Conservation (phyloP, 2,113 vertebrate genomes). For the Tinamus guttatus region DNA sequence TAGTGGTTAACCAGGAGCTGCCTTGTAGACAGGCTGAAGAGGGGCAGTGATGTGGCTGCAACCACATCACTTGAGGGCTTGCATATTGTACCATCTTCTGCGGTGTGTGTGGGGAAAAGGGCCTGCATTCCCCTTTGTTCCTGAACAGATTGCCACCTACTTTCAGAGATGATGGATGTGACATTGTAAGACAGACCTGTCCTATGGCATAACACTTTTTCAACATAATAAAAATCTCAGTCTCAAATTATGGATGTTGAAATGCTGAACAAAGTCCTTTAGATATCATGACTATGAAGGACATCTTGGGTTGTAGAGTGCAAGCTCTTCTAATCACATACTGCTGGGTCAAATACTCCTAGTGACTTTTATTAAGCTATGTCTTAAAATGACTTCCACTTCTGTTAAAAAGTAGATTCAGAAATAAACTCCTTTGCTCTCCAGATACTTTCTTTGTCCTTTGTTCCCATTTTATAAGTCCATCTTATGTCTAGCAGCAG, state of each 20-base stretch:
- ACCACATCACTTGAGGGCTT: not conserved
- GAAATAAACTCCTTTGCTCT: not conserved
- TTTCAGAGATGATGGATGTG: not conserved
- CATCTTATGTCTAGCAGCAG: not conserved
- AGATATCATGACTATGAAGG: not conserved
- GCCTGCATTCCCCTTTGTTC: not conserved
- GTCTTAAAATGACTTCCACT: not conserved
- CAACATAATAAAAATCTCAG: not conserved
- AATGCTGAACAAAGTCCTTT: not conserved
- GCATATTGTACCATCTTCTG: not conserved
- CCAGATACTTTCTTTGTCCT: not conserved
- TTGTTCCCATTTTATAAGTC: not conserved
- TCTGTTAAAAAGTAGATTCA: not conserved
- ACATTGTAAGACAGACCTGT: not conserved
- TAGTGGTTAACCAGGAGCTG: not conserved
- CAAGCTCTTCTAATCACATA: not conserved
- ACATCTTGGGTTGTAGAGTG: not conserved
- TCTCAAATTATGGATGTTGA: not conserved
- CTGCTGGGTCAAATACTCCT: accelerated
- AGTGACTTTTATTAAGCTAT: not conserved
- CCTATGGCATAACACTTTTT: not conserved
- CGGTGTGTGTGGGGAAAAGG: not conserved
- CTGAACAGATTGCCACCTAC: not conserved
- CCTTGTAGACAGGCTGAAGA: not conserved
- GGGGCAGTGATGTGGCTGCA: not conserved